Base-by-base conservation (phyloP, 2,797 vertebrate genomes). In the Hybognathus amarus region DNA sequence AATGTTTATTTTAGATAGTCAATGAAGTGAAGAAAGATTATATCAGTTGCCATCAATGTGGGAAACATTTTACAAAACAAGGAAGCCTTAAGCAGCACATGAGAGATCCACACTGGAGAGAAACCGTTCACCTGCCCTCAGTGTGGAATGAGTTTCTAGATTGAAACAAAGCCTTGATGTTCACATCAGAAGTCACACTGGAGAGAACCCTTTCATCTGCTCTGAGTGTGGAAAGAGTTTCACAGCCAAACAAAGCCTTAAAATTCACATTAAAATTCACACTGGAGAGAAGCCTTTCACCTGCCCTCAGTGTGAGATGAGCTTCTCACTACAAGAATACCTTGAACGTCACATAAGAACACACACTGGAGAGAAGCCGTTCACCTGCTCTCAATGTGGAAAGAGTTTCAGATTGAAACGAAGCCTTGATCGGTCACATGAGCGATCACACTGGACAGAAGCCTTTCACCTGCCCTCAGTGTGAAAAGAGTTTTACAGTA, bases 381-480 rank as follows among this genome's bases (percentile, higher is more conserved):
- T 80, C 52, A 20, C 36, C 64, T 80, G 78, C 36, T 15, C 33
- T 40, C 47, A 56, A 12, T 80, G 78, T 20, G 78, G 64, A 54
- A 80, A 56, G 5, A 54, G 78, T 18, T 80, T 54, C 78, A 69
- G n/a, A 56, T 36, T 69, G 11, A 68, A 67, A 54, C 33, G 24
- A 36, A 68, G 24, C 15, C 64, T 80, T 20, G 52, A 70, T n/a
- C 6, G 30, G 15, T 56, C 78, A 80, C 47, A 30, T 70, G n/a
- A 56, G 78, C 42, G 6, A 13, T 56, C 78, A 80, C 78, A 79
- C 64, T 4, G 78, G 78, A 27, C 64, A 79, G 38, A 79, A 20
- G 22, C 78, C 78, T 0, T 79, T 79, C 22, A 27, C 22, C 8
- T 79, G 78, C 15, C 47, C 64, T 22, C 22, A 68, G 11, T 79